Evolutionary conservation across 2,113 vertebrate genomes (phyloP).

Genomic region (Neopipo cinnamomea): DNA sequence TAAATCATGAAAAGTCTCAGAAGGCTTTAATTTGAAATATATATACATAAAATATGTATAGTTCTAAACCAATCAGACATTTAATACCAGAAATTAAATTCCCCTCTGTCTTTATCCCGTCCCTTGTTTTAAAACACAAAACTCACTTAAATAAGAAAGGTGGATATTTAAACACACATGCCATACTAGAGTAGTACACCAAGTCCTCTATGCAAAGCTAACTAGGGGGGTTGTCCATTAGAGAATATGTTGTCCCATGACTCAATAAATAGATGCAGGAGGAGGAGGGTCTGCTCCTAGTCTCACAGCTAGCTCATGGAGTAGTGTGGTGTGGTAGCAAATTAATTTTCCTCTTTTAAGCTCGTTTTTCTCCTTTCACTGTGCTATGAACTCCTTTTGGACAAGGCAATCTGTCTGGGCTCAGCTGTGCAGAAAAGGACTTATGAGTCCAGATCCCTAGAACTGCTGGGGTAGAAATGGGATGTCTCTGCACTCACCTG

Average conservation of each 20-base stretch:
- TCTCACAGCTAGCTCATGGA: not conserved
- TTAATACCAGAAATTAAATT: constrained; percentile 10
- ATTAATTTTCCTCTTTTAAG: not conserved
- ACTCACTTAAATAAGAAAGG: not conserved
- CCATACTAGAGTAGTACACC: not conserved
- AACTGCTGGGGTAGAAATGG: not conserved
- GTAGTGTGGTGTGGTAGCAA: not conserved
- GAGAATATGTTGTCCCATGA: not conserved
- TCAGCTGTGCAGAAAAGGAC: not conserved
- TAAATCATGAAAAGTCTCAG: not conserved
- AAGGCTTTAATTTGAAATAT: constrained; percentile 12
- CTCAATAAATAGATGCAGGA: not conserved
- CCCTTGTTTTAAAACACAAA: constrained; percentile 22
- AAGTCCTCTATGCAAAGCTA: not conserved
- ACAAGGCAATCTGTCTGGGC: not conserved
- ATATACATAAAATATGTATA: not conserved
- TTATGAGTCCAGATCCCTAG: not conserved
- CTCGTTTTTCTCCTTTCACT: not conserved
- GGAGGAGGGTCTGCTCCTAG: not conserved
- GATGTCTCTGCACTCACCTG: not conserved
- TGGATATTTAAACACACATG: constrained; percentile 1
- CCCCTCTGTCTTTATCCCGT: not conserved
- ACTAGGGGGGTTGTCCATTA: not conserved
- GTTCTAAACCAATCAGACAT: constrained; percentile 22
- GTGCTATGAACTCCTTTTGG: not conserved